phyloP scores from a whole-genome alignment of 2,113 vertebrate species.

The Myanophis thanlyinensis region DNA sequence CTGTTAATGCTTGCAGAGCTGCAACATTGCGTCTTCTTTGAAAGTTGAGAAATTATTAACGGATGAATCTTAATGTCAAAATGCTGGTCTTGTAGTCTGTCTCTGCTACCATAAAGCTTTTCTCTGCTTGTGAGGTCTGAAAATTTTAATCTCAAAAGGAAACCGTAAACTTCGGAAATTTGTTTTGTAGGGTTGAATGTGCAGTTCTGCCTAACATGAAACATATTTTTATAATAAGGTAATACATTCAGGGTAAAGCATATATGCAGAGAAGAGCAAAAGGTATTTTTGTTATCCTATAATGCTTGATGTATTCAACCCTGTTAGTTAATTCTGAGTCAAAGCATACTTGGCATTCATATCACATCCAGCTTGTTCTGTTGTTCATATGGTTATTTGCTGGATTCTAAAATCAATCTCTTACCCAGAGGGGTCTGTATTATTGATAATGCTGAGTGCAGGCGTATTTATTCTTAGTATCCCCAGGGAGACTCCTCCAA shows the following conservation, averaged over 20 bases:
- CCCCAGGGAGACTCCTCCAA: conserved; percentile 86
- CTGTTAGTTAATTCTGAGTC: neutral
- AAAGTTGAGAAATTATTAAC: neutral
- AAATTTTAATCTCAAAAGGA: neutral
- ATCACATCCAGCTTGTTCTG: neutral
- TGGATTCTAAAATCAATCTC: neutral
- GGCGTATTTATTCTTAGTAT: conserved; percentile 68
- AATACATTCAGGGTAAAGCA: neutral
- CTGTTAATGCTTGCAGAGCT: neutral
- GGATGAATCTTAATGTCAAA: neutral
- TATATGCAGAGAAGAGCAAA: neutral
- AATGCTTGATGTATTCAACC: neutral
- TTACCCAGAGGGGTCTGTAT: neutral
- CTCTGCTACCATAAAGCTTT: neutral
- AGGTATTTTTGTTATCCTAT: neutral
- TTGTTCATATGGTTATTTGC: neutral
- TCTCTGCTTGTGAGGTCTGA: neutral
- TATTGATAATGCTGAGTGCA: conserved; percentile 29
- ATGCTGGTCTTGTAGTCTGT: neutral
- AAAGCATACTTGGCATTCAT: neutral
- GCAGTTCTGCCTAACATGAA: neutral
- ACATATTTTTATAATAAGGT: neutral
- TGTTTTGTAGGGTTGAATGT: neutral
- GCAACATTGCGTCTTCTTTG: too few species aligned
- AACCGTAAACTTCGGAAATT: neutral